These are phyloP conservation scores for Calyptommatus sinebrachiatus DNA, from an alignment of 2,113 vertebrate genomes.

Conservation along the genomic window DNA sequence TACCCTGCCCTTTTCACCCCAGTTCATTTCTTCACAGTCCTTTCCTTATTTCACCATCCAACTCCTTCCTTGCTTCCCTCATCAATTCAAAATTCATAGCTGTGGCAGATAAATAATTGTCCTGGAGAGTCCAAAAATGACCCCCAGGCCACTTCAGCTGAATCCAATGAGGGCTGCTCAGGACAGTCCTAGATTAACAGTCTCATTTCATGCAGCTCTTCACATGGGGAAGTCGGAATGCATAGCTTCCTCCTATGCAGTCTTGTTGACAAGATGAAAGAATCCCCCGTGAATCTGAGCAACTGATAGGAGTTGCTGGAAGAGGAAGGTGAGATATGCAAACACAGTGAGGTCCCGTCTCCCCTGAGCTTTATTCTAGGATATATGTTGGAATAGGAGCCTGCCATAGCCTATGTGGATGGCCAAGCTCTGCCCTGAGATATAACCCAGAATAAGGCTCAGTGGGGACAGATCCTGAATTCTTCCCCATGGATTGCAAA, in stretches of 20 bases:
- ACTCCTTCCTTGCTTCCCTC: slow-evolving; percentile 33
- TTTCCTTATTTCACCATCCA: not conserved
- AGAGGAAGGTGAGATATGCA: not conserved
- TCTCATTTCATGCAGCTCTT: not conserved
- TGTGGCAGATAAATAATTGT: slow-evolving; percentile 59
- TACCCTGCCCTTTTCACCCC: slow-evolving; percentile 39
- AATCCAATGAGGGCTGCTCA: slow-evolving; percentile 47
- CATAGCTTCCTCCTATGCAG: not conserved
- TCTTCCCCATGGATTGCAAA: not conserved
- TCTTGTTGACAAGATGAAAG: not conserved
- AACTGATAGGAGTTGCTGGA: not conserved
- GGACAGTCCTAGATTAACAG: slow-evolving; percentile 24
- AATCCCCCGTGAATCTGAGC: not conserved
- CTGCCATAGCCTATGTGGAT: too few relatives aligned
- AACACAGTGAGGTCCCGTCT: not conserved
- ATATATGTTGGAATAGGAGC: too few relatives aligned
- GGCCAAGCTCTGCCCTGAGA: too few relatives aligned
- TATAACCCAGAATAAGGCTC: too few relatives aligned
- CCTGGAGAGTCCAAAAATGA: slow-evolving; percentile 43
- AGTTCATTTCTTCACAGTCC: slow-evolving; percentile 9
- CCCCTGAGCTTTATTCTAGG: too few relatives aligned
- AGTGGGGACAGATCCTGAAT: not conserved
- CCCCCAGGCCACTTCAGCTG: slow-evolving; percentile 40
- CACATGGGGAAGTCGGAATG: not conserved
- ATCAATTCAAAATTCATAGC: slow-evolving; percentile 67